Percentiles rank a stretch among this genome's conserved stretches.
These are phyloP conservation scores for Drosophila fuyamai DNA, from an alignment of 1,140 invertebrate species.

Conservation along the genomic window DNA sequence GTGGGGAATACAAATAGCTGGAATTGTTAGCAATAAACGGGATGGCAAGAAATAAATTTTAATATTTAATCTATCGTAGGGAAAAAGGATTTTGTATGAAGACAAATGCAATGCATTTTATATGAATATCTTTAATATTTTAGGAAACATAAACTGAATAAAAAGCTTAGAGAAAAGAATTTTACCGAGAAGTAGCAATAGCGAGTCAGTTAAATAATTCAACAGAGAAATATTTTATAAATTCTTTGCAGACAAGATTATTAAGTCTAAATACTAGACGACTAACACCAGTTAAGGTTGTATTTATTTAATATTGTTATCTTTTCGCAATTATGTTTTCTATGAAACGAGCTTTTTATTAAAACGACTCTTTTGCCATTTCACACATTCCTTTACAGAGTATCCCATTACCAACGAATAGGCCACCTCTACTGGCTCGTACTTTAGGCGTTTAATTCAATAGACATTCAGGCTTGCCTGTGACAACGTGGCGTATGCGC, in stretches of 20 bases:
- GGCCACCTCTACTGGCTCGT: background rate
- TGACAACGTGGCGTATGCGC: conserved; percentile 66
- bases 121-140: background rate
- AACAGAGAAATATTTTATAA: too few relatives aligned
- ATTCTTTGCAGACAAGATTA: too few relatives aligned
- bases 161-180: too few relatives aligned
- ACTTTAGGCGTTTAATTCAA: conserved; percentile 70
- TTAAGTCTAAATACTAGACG: background rate
- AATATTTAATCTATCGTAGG: conserved; percentile 6
- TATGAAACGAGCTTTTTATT: conserved; percentile 6
- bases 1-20: conserved; percentile 2
- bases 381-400: conserved; percentile 2
- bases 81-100: background rate
- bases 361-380: conserved; percentile 1
- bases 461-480: conserved; percentile 46
- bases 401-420: conserved; percentile 17
- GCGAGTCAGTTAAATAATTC: too few relatives aligned
- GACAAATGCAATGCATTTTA: background rate
- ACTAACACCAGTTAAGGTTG: background rate
- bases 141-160: too few relatives aligned
- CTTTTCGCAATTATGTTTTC: background rate
- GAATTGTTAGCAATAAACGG: background rate
- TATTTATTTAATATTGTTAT: background rate
- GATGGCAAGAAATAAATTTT: conserved; percentile 8
- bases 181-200: too few relatives aligned